phyloP scores from a whole-genome alignment of 2,797 vertebrate genomes.

The Uromys caudimaculatus region DNA sequence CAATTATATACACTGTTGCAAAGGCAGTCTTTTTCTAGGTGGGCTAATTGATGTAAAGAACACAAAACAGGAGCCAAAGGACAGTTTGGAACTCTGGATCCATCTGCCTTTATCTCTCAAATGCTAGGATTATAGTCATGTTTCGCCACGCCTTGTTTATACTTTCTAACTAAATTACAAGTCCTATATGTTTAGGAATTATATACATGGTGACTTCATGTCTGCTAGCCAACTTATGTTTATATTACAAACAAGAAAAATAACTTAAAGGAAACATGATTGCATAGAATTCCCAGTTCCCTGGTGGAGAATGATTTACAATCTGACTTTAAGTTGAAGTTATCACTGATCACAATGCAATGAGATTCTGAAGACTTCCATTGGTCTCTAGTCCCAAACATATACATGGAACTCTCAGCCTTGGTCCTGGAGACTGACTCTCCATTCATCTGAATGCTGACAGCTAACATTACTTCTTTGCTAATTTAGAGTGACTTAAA shows the following conservation, averaged over 20 bases:
- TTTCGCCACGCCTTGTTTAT: neutral
- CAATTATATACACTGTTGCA: neutral
- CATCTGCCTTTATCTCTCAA: neutral
- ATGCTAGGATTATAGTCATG: neutral
- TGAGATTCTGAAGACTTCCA: neutral
- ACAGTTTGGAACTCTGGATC: neutral
- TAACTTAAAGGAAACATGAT: neutral
- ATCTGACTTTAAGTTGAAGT: neutral
- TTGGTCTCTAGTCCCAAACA: neutral
- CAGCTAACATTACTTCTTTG: neutral
- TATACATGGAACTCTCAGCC: neutral
- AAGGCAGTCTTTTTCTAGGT: neutral
- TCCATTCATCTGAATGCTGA: neutral
- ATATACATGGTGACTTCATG: neutral
- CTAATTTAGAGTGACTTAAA: neutral
- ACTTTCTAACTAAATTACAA: slow-evolving; percentile 59
- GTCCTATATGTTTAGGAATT: neutral
- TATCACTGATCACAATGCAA: neutral
- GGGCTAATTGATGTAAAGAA: neutral
- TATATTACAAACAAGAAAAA: slow-evolving; percentile 60
- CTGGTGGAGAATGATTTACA: neutral
- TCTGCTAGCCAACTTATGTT: slow-evolving; percentile 50
- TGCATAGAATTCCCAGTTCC: slow-evolving; percentile 15
- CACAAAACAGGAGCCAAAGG: neutral
- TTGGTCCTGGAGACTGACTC: neutral